Base-by-base conservation (phyloP, 2,113 vertebrate species). In the Lycaon pictus region DNA sequence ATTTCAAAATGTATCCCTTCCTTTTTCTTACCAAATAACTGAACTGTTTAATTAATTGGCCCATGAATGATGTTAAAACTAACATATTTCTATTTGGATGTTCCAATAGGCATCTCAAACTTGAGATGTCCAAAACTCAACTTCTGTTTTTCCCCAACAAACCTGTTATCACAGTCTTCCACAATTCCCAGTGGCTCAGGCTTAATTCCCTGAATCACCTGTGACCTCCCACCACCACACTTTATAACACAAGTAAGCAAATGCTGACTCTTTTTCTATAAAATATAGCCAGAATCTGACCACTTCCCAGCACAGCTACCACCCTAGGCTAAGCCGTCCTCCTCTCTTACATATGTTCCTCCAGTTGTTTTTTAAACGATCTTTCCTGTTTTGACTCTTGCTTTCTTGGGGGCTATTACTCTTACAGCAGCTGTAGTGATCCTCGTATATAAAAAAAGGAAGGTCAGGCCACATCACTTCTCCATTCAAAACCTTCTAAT, bases 1-100 rank as follows among this genome's bases (percentile, higher is more conserved):
- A 85, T 85, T 97, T 95, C 19, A 89, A 85, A 88, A 95, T 20
- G 1, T 85, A 76, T 32, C 37, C 13, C 3, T 27, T 92, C 51
- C 55, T 69, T 93, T 86, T 85, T 65, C 71, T 29, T 85, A 15
- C 67, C 22, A 79, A 79, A 96, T 90, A 43, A 63, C 62, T 69
- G 51, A 81, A 74, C 76, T 65, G 65, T 29, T 72, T 85, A 91
- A 37, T 72, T 85, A 91, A 37, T 0, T 81, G 89, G 25, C 77
- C 56, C n/a, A 93, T 35, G 32, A 90, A 90, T 15, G 37, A 96
- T 37, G 48, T 11, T 76, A 74, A 83, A 80, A 55, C n/a, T 51
- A 95, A 72, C 2, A 10, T 56, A 69, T 69, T 93, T 79, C 35
- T n/a, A 88, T 62, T 12, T 62, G 25, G 56, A 84, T 32, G 3